phyloP scores from a whole-genome alignment of 1,140 invertebrate species.

The Monomorium pharaonis region DNA sequence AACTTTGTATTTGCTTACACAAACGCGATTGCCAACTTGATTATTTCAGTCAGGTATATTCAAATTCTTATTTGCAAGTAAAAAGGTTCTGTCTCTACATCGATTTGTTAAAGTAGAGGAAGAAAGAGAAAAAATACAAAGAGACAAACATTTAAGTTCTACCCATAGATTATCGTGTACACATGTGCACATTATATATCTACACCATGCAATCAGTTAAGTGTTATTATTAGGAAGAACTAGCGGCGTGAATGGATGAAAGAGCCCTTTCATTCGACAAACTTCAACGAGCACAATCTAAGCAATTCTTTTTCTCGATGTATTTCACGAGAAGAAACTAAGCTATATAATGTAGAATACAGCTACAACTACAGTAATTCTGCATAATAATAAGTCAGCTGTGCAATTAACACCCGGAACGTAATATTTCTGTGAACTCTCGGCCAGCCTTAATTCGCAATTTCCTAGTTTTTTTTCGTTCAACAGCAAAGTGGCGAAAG shows the following conservation, averaged over 20 bases:
- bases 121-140: background rate
- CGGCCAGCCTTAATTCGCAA: background rate
- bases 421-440: background rate
- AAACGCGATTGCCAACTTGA: no score
- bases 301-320: background rate
- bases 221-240: background rate
- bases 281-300: background rate
- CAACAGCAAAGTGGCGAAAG: background rate
- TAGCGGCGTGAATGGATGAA: background rate
- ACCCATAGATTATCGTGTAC: background rate
- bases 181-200: background rate
- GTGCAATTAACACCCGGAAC: background rate
- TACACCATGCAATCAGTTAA: background rate
- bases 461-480: conserved; percentile 7
- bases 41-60: background rate
- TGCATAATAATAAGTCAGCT: background rate
- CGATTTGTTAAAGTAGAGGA: background rate
- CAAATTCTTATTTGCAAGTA: background rate
- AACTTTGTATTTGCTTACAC: background rate
- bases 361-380: background rate
- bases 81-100: background rate
- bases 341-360: background rate
- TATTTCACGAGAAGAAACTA: background rate
- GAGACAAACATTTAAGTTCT: background rate
- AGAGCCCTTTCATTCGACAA: background rate